A percentile compares a stretch with the other conserved stretches of the same genome.
These are phyloP conservation scores for Trichonephila clavipes DNA, from an alignment of 1,140 invertebrate species.

Conservation along the genomic window DNA sequence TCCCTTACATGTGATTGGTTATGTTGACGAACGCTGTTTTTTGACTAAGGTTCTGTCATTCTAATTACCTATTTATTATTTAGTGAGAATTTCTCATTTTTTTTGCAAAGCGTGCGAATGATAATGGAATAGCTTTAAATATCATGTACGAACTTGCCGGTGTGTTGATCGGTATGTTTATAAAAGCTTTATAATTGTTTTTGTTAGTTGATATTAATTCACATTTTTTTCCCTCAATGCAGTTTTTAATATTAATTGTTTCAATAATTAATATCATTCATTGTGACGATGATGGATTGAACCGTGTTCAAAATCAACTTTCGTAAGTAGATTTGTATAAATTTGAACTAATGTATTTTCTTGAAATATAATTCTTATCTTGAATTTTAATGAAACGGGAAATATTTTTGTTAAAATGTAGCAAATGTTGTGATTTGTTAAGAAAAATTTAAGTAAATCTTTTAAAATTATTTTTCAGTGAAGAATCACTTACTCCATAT, in stretches of 20 bases:
- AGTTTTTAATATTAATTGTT: neutral
- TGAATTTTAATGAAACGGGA: too few relatives aligned
- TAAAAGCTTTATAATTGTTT: neutral
- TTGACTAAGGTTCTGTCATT: neutral
- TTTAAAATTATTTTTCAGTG: conserved; percentile 35
- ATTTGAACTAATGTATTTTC: neutral
- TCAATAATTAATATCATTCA: neutral
- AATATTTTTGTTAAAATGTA: too few relatives aligned
- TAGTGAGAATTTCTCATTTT: neutral
- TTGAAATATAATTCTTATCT: too few relatives aligned
- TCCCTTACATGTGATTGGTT: neutral
- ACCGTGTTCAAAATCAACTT: neutral
- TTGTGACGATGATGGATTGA: neutral
- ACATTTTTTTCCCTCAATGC: neutral
- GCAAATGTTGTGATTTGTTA: too few relatives aligned
- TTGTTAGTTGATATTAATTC: neutral
- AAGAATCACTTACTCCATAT: conserved; percentile 53
- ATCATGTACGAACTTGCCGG: neutral
- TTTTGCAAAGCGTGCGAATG: neutral
- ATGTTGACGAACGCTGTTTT: neutral
- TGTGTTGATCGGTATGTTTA: neutral
- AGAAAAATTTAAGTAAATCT: neutral
- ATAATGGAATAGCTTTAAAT: neutral
- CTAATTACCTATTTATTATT: neutral
- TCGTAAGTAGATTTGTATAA: neutral